phyloP scores from a whole-genome alignment of 2,113 vertebrate species.

The Mustelus asterias region DNA sequence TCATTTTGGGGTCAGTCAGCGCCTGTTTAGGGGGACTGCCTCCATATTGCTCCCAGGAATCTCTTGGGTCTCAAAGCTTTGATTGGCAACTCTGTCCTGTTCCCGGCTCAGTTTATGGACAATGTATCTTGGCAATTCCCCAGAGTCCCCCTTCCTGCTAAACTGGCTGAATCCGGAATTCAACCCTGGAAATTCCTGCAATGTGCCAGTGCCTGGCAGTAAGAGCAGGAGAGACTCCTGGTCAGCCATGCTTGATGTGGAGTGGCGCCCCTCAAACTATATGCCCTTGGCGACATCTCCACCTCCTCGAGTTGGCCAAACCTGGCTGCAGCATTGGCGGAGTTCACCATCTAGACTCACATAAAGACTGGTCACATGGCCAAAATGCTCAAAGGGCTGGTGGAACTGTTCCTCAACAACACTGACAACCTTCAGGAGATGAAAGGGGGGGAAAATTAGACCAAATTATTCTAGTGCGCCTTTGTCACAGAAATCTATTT shows the following conservation, averaged over 20 bases:
- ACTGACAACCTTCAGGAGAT: background rate
- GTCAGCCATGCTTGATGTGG: no score
- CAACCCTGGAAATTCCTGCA: no score
- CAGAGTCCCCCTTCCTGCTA: background rate
- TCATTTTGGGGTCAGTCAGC: background rate
- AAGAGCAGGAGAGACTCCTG: no score
- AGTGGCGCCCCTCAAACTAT: no score
- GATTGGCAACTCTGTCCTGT: background rate
- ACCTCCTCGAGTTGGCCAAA: no score
- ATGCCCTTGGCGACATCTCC: no score
- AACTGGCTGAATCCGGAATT: no score
- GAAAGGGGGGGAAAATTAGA: no score
- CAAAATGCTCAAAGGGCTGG: background rate
- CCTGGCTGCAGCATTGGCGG: background rate
- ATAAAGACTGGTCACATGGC: background rate
- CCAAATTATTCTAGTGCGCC: background rate
- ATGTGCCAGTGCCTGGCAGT: no score
- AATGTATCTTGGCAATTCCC: background rate
- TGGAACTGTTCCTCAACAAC: background rate
- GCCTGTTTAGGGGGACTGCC: no score
- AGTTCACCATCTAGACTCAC: background rate
- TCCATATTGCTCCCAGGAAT: background rate
- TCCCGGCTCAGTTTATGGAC: background rate
- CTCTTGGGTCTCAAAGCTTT: background rate
- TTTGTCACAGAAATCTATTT: background rate